Evolutionary conservation across 1,140 invertebrate genomes (phyloP).

Genomic region (Camponotus pennsylvanicus): DNA sequence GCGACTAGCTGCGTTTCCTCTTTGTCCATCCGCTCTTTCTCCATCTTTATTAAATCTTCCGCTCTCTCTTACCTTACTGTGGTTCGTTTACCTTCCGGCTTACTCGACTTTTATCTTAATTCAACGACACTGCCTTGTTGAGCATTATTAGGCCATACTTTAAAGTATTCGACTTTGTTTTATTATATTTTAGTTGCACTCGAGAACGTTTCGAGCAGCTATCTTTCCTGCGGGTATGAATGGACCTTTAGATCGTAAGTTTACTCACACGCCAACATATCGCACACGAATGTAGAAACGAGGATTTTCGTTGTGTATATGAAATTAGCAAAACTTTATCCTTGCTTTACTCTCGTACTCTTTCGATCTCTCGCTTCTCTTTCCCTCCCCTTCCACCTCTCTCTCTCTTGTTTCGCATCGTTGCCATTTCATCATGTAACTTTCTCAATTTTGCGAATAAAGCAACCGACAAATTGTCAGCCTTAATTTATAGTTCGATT

Average conservation of each 20-base stretch:
- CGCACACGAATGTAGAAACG: slow-evolving; percentile 41
- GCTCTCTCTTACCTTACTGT: slow-evolving; percentile 1
- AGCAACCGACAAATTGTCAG: slow-evolving; percentile 30
- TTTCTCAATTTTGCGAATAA: slow-evolving; percentile 24
- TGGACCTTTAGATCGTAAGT: slow-evolving; percentile 47
- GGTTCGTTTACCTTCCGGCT: neutral
- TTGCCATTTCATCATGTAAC: neutral
- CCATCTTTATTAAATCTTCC: neutral
- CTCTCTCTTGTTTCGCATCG: neutral
- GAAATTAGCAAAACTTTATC: slow-evolving; percentile 55
- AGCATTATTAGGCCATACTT: slow-evolving; percentile 21
- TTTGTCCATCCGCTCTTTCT: slow-evolving; percentile 3
- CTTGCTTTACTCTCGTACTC: slow-evolving; percentile 22
- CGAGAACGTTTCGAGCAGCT: neutral
- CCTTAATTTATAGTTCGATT: slow-evolving; percentile 42
- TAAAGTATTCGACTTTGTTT: slow-evolving; percentile 1
- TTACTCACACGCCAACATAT: slow-evolving; percentile 49
- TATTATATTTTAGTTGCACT: neutral
- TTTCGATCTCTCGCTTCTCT: slow-evolving; percentile 20
- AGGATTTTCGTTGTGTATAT: slow-evolving; percentile 56
- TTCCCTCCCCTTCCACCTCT: neutral
- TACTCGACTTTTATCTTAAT: slow-evolving; percentile 5
- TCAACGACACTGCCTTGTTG: neutral
- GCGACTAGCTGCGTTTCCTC: slow-evolving; percentile 1
- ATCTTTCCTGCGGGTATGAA: slow-evolving; percentile 22